Percentiles rank a stretch among this genome's conserved stretches.
Evolutionary conservation across 2,797 vertebrate genomes (phyloP).

Genomic region (Gymnopithys bicolor): DNA sequence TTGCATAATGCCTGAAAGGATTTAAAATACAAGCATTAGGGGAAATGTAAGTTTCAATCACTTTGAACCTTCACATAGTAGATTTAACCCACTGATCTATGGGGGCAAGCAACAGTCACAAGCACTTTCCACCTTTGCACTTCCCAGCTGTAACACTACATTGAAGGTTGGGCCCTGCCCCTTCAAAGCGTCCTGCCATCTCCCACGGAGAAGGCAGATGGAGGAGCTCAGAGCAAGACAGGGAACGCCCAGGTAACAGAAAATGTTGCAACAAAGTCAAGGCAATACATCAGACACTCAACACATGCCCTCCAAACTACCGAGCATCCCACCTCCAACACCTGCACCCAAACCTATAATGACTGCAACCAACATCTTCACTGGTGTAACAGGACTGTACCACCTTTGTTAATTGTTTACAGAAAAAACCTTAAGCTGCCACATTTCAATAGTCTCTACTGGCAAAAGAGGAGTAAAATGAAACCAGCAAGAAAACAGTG

Average conservation of each 20-base stretch:
- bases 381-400: not conserved
- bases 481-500: conserved; percentile 16
- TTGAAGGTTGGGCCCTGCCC: not conserved
- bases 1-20: not conserved
- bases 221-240: not conserved
- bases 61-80: not conserved
- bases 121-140: not conserved
- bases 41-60: not conserved
- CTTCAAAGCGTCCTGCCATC: not conserved
- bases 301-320: not conserved
- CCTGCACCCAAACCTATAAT: not conserved
- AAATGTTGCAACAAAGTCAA: not conserved
- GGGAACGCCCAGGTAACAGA: not conserved
- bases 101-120: not conserved
- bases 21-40: not conserved
- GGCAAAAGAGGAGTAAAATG: conserved; percentile 50
- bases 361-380: not conserved
- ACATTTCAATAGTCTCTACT: not conserved
- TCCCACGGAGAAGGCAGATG: fast-evolving
- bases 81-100: not conserved
- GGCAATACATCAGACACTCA: not conserved
- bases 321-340: not conserved
- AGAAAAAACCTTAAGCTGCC: not conserved
- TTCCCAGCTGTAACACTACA: not conserved
- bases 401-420: not conserved